These are phyloP conservation scores for Parnassius orleans DNA, from an alignment of 2,888 invertebrate species.

Conservation along the genomic window DNA sequence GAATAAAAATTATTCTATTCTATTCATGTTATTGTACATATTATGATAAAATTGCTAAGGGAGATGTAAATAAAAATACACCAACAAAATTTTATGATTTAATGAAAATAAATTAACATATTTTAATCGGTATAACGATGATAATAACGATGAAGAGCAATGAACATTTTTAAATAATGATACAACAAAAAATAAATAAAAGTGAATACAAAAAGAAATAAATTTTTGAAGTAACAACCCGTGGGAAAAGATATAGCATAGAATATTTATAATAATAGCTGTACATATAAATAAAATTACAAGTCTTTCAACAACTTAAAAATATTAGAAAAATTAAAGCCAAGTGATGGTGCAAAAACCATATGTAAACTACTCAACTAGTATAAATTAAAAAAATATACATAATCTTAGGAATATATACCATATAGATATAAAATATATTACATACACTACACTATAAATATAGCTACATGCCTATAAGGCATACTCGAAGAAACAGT, in stretches of 20 bases:
- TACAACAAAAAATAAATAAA: constrained; percentile 5
- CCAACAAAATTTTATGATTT: constrained; percentile 24
- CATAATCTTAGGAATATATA: constrained; percentile 44
- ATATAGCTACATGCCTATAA: constrained; percentile 46
- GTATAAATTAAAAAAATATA: constrained; percentile 37
- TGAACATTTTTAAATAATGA: constrained; percentile 1
- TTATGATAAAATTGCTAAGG: too few relatives aligned
- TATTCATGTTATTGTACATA: too few relatives aligned
- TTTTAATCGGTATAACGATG: constrained; percentile 3
- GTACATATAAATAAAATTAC: constrained; percentile 27
- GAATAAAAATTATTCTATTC: too few relatives aligned
- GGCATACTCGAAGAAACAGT: constrained; percentile 41
- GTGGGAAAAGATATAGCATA: constrained; percentile 23
- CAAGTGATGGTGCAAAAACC: constrained; percentile 52
- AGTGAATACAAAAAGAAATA: constrained; percentile 1
- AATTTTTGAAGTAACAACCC: constrained; percentile 21
- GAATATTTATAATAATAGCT: constrained; percentile 26
- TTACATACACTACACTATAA: constrained; percentile 34
- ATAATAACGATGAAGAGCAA: constrained; percentile 2
- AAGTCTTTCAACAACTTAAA: constrained; percentile 56
- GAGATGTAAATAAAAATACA: not conserved
- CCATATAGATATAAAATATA: constrained; percentile 33
- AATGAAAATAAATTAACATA: constrained; percentile 17
- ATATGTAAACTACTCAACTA: constrained; percentile 38
- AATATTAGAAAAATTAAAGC: constrained; percentile 59